phyloP scores from a whole-genome alignment of 2,888 invertebrate species.

The Mantis religiosa region DNA sequence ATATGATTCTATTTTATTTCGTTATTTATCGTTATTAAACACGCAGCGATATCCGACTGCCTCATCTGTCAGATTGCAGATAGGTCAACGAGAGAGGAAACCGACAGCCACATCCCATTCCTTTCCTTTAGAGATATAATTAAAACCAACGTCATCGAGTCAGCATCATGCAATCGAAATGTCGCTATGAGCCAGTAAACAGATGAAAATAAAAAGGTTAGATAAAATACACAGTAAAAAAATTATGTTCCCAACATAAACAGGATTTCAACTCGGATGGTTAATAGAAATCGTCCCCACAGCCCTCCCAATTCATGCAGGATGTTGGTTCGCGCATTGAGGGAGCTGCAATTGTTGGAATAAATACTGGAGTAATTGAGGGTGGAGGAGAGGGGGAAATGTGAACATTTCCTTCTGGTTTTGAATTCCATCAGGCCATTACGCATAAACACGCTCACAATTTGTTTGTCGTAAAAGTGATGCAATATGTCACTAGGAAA shows the following conservation, averaged over 20 bases:
- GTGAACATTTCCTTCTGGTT: not conserved
- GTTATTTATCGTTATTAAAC: too few relatives aligned
- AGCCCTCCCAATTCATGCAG: not conserved
- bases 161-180: not conserved
- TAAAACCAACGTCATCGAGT: not conserved
- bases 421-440: not conserved
- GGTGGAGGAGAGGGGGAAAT: not conserved
- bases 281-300: not conserved
- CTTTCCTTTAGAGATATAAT: not conserved
- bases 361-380: not conserved
- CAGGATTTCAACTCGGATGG: conserved; percentile 13
- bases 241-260: not conserved
- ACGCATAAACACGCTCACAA: not conserved
- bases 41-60: not conserved
- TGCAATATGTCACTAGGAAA: not conserved
- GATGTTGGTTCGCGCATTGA: not conserved
- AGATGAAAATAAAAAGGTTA: not conserved
- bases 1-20: too few relatives aligned
- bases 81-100: not conserved
- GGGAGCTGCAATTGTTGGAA: not conserved
- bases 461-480: not conserved
- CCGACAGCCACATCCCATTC: not conserved
- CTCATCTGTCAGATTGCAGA: not conserved
- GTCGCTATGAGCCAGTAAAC: conserved; percentile 3
- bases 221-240: not conserved